phyloP scores from a whole-genome alignment of 2,888 invertebrate species.

The Leuctra nigra region DNA sequence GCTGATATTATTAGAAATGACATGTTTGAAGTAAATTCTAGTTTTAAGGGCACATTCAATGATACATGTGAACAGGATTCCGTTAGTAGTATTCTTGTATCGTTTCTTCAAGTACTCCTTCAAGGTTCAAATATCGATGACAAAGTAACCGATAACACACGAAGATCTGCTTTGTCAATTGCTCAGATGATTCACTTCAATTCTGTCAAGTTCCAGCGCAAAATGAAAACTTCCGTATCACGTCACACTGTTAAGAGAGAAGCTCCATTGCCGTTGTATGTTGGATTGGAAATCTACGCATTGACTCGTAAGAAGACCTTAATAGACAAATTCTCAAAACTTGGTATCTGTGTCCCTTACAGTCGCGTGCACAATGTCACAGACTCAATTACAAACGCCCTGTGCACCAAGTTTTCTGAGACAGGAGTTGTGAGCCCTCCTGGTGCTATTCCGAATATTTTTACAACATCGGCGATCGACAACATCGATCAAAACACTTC shows the following conservation, averaged over 20 bases:
- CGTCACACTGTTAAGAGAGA: not conserved
- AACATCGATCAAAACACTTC: constrained; percentile 13
- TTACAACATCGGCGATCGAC: constrained; percentile 7
- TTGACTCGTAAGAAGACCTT: not conserved
- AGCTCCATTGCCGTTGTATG: not conserved
- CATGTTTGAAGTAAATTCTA: not conserved
- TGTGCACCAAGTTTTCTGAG: not conserved
- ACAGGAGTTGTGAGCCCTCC: not conserved
- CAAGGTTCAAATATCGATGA: not conserved
- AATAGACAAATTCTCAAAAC: not conserved
- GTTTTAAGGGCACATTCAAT: not conserved
- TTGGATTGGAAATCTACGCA: not conserved
- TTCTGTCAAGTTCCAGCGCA: not conserved
- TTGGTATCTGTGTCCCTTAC: not conserved
- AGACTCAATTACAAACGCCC: not conserved
- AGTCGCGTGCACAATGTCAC: not conserved
- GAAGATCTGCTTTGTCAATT: not conserved
- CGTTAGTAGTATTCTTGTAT: not conserved
- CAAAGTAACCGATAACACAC: not conserved
- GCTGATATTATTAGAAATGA: not conserved
- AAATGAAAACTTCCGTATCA: not conserved
- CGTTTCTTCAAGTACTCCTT: not conserved
- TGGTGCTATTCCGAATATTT: constrained; percentile 1
- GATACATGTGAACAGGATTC: not conserved
- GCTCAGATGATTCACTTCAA: not conserved